These are phyloP conservation scores for Psittacus erithacus DNA, from an alignment of 2,113 vertebrate genomes.

Conservation along the genomic window DNA sequence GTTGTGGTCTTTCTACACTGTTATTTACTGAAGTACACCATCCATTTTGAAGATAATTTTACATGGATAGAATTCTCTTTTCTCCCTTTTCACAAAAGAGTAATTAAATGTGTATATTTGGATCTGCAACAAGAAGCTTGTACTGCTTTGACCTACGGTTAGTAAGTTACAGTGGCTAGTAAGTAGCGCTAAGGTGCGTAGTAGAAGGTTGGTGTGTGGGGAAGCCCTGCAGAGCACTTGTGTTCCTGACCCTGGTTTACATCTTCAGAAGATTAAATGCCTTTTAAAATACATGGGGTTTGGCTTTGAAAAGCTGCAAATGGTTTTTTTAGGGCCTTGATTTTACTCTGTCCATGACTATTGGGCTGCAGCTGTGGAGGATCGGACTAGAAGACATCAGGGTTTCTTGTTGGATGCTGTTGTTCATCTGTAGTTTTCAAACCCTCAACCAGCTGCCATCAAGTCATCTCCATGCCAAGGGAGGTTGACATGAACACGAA, in stretches of 20 bases:
- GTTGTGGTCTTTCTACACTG: not conserved
- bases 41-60: not conserved
- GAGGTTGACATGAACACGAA: not conserved
- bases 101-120: not conserved
- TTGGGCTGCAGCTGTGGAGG: not conserved
- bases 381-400: not conserved
- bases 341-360: not conserved
- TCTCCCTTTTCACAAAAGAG: not conserved
- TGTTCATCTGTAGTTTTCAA: not conserved
- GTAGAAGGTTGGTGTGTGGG: not conserved
- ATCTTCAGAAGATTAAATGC: not conserved
- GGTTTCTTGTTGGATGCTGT: not conserved
- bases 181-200: not conserved
- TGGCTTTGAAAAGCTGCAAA: not conserved
- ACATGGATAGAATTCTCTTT: not conserved
- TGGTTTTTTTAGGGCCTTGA: not conserved
- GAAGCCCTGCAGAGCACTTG: not conserved
- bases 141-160: not conserved
- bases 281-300: not conserved
- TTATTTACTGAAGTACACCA: not conserved
- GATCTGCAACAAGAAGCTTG: not conserved
- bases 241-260: not conserved
- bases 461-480: not conserved
- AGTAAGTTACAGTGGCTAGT: not conserved
- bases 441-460: not conserved